These are phyloP conservation scores for Shinisaurus crocodilurus DNA, from an alignment of 2,113 vertebrate species.

Conservation along the genomic window DNA sequence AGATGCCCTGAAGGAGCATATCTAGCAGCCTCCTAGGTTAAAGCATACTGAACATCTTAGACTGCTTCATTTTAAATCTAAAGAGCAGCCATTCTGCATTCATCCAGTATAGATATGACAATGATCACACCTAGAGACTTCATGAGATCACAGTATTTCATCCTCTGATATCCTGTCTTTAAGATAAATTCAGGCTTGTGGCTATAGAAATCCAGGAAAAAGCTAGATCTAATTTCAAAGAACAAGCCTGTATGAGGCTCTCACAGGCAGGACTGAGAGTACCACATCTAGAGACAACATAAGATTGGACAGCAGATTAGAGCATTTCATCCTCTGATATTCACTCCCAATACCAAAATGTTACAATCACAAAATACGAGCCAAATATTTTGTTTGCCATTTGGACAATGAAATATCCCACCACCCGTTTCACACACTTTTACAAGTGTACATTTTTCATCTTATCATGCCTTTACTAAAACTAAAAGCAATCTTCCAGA, in stretches of 20 bases:
- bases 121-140: neutral
- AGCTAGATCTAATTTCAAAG: neutral
- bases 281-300: neutral
- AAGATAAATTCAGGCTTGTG: neutral
- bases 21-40: neutral
- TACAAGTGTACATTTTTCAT: constrained; percentile 50
- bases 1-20: neutral
- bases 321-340: neutral
- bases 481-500: constrained; percentile 57
- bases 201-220: neutral
- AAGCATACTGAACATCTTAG: neutral
- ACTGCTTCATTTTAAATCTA: neutral
- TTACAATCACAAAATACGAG: constrained; percentile 1
- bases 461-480: constrained; percentile 42
- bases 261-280: neutral
- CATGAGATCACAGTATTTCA: neutral
- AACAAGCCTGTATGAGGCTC: neutral
- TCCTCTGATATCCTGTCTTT: neutral
- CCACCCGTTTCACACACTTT: constrained; percentile 40
- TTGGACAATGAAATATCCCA: constrained; percentile 15
- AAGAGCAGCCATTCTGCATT: neutral
- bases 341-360: neutral
- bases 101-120: neutral
- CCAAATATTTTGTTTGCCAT: constrained; percentile 8
- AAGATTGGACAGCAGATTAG: neutral